These are phyloP conservation scores for Hydropotes inermis DNA, from an alignment of 2,113 vertebrate genomes.

Conservation along the genomic window DNA sequence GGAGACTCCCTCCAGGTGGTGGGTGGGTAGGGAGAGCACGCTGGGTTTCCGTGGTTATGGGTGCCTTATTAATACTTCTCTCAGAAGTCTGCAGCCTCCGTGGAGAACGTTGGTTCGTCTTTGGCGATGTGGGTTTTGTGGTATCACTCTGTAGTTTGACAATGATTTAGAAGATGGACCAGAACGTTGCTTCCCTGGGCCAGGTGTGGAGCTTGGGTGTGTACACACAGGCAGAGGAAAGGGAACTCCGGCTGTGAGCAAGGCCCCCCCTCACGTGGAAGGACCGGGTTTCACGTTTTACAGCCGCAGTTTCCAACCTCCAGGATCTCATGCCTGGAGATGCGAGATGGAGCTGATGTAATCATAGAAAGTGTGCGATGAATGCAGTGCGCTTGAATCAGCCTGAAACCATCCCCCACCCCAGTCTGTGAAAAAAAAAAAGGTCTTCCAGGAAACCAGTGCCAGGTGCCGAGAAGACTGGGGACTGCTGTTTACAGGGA, in stretches of 20 bases:
- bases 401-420: neutral
- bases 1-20: neutral
- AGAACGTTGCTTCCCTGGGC: fast-evolving
- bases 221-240: fast-evolving
- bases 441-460: neutral
- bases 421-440: neutral
- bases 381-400: neutral
- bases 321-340: neutral
- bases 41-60: fast-evolving
- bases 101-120: fast-evolving
- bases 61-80: neutral
- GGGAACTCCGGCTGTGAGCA: fast-evolving
- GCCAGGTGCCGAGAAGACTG: neutral
- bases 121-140: fast-evolving
- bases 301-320: neutral
- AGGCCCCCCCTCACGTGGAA: fast-evolving
- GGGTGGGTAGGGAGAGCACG: fast-evolving
- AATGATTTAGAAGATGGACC: too few relatives aligned
- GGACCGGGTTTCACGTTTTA: fast-evolving
- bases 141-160: fast-evolving
- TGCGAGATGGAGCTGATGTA: neutral
- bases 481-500: neutral
- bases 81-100: fast-evolving
- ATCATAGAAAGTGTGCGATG: neutral
- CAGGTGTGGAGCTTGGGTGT: neutral